These are phyloP conservation scores for Cenopis cana DNA, from an alignment of 2,888 invertebrate species.

Conservation along the genomic window DNA sequence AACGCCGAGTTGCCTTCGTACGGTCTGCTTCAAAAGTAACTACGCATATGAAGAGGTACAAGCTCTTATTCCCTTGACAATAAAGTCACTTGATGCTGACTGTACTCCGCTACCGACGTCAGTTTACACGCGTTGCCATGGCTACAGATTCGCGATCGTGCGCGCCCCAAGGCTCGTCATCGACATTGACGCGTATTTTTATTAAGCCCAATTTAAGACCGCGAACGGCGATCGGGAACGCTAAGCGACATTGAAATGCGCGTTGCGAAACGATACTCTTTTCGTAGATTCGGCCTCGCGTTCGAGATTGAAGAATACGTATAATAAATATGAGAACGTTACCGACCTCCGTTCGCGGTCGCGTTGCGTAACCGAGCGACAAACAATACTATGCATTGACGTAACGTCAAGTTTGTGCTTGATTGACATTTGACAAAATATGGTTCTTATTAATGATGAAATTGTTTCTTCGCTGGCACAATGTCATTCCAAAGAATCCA, in stretches of 20 bases:
- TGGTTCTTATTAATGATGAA: constrained; percentile 54
- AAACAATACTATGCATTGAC: constrained; percentile 73
- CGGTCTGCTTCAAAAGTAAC: too few relatives aligned
- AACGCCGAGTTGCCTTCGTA: constrained; percentile 20
- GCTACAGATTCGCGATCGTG: constrained; percentile 36
- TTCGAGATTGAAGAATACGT: constrained; percentile 82
- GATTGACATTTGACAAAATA: constrained; percentile 60
- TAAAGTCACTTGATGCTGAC: too few relatives aligned
- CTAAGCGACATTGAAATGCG: constrained; percentile 80
- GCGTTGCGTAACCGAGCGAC: constrained; percentile 77
- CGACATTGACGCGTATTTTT: constrained; percentile 44
- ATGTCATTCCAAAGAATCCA: constrained; percentile 3
- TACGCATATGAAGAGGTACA: too few relatives aligned
- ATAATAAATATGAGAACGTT: constrained; percentile 83
- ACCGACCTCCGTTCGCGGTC: constrained; percentile 82
- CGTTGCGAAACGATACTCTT: constrained; percentile 82
- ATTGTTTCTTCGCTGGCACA: constrained; percentile 44
- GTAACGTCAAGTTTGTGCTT: constrained; percentile 62
- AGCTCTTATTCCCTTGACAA: too few relatives aligned
- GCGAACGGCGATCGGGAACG: constrained; percentile 62
- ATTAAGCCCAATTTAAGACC: constrained; percentile 50
- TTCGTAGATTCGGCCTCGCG: constrained; percentile 77
- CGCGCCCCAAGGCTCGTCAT: constrained; percentile 32
- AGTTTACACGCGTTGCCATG: constrained; percentile 24
- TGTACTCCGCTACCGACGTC: constrained; percentile 26